Evolutionary conservation across 2,888 invertebrate genomes (phyloP), one percentile per base, ranked within the genome.

Genomic region (Trissolcus japonicus): DNA sequence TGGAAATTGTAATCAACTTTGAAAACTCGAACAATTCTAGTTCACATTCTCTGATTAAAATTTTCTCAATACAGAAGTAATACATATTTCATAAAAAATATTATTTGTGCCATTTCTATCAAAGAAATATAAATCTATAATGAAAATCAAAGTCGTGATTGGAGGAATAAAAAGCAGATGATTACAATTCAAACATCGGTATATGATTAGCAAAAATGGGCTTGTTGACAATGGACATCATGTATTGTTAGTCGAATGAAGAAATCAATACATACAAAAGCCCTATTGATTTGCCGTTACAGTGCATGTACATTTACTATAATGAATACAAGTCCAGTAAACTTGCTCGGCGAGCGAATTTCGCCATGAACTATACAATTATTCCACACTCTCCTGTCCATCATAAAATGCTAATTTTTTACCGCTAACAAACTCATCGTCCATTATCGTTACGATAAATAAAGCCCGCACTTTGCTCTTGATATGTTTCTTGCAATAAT

Each of bases 251-350:
- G 61, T 69, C 56, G 61, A 61, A 69, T 61, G 69, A 69, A 56
- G 69, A 69, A 61, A 61, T 69, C 69, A 69, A 61, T 69, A 61
- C 61, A 55, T 61, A 61, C 61, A 69, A 69, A 69, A 69, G 61
- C 61, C 35, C 35, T 69, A 69, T 69, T 56, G 61, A 69, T 69
- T 62, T 62, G 50, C 43, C 56, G 61, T 62, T 54, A 51, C 25
- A 29, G 56, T 69, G 25, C 61, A 62, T 56, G 35, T 35, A 69
- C 61, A 69, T 69, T 69, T 69, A 62, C 61, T 56, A 56, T 56
- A 62, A 69, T 62, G 56, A 69, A 62, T 69, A 61, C 48, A 62
- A 69, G 61, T 62, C 43, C 35, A 51, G 55, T 61, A 60, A 55
- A 68, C 13, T 59, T 46, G 40, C 29, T 54, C 46, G 54, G 57